Evolutionary conservation across 2,888 invertebrate species (phyloP), one percentile per base, ranked within the genome.

Genomic region (Amblyteles armatorius): DNA sequence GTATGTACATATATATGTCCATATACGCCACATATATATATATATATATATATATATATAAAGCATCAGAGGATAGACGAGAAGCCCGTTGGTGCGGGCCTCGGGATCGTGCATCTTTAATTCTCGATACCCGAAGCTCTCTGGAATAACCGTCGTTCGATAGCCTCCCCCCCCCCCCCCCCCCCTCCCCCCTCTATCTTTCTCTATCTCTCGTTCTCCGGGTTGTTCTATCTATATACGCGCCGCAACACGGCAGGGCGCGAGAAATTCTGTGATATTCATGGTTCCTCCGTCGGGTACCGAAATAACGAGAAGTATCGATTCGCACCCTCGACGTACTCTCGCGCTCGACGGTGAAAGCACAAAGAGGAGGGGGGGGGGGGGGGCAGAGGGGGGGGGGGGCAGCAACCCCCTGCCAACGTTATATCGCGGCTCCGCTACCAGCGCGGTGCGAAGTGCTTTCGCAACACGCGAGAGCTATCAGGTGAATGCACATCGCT

Each of bases 281-380:
- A 77, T 76, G 84, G 65, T 78, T 74, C 77, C 74, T 83, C 74
- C 78, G 67, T 73, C 68, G 68, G 84, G 83, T 74, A 84, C 81
- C 81, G 81, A 84, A 84, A 84, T 84, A 81, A 84, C 84, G 84
- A 84, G 84, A 81, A 84, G 78, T 84, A 84, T 84, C 84, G 84
- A 84, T 84, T 84, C 81, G 74, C 81, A 78, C 73, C 52, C 77
- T 67, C 71, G 63, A 33, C 68, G 19, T 57, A 22, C 48, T 40
- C 57, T 55, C 74, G 13, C 57, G 40, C 48, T 79, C 40, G 48
- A 88, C 89, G 67, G 63, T 79, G 68, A 72, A 79, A 69, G 57
- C 65, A n/a, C 48, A 67, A 65, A 83, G 83, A 57, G 91, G 89
- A 83, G 83, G 57, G 91, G 89, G 89, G 90, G n/a, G n/a, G n/a